A percentile compares a stretch with the other conserved stretches of the same genome.
Conservation (phyloP, 1,140 invertebrate genomes). For the Homalodisca vitripennis region DNA sequence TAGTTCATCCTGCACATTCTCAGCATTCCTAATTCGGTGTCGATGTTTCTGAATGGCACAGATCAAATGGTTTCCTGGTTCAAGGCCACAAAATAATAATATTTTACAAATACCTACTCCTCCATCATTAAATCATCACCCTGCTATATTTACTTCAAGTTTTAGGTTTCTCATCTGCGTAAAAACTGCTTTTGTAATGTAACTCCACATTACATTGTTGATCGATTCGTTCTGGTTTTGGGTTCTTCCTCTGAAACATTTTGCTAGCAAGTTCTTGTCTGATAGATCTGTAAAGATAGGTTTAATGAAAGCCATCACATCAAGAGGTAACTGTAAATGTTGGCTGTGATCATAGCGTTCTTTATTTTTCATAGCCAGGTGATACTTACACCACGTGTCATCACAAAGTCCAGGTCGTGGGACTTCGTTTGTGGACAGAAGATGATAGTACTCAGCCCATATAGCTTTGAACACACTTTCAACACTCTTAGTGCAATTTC, state of each 20-base stretch:
- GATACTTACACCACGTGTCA: too few species aligned
- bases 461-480: conserved; percentile 38
- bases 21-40: too few species aligned
- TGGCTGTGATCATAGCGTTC: neutral
- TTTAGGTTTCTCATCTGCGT: neutral
- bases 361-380: conserved; percentile 22
- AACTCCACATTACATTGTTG: too few species aligned
- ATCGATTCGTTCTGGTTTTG: too few species aligned
- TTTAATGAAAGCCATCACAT: conserved; percentile 22
- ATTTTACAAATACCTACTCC: conserved; percentile 4
- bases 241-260: too few species aligned
- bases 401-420: conserved; percentile 38
- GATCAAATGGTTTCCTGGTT: neutral
- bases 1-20: too few species aligned
- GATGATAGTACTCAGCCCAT: conserved; percentile 41
- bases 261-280: too few species aligned
- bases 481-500: conserved; percentile 36
- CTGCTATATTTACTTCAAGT: neutral
- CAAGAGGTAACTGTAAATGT: conserved; percentile 11
- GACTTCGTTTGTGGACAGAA: conserved; percentile 40
- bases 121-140: neutral
- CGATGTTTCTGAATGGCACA: too few species aligned
- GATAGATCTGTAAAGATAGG: too few species aligned
- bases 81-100: neutral
- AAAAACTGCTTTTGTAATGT: neutral